Percentiles rank a stretch among this genome's conserved stretches.
Conservation (phyloP, 2,113 vertebrate species). For the Lathamus discolor region DNA sequence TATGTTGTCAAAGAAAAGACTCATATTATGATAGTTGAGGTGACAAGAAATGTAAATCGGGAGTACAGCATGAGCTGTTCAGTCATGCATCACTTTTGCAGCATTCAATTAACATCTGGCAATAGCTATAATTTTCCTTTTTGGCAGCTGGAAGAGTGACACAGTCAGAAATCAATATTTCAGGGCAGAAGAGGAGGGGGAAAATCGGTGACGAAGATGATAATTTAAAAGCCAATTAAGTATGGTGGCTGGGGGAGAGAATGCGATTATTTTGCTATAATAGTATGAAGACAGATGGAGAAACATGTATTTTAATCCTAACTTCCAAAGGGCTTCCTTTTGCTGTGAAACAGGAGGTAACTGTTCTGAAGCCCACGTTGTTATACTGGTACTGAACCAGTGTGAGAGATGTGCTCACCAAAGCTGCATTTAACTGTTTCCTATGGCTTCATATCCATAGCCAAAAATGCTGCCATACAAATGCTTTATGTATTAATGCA, state of each 20-base stretch:
- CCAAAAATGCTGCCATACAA: background rate
- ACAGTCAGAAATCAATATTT: background rate
- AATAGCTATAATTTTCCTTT: conserved; percentile 47
- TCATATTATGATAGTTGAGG: background rate
- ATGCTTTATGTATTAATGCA: background rate
- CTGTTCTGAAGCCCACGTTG: rapidly evolving
- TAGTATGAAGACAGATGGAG: background rate
- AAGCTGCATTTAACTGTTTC: background rate
- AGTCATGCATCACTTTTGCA: conserved; percentile 5
- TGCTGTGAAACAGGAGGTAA: background rate
- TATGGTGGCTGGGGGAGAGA: background rate
- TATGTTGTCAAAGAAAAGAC: background rate
- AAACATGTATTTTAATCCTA: background rate
- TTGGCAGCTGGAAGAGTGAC: conserved; percentile 22
- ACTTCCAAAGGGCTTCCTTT: background rate
- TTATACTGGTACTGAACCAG: background rate
- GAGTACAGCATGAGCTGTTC: background rate
- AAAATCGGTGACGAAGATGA: background rate
- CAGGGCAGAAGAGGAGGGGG: background rate
- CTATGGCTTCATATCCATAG: background rate
- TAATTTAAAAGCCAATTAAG: conserved; percentile 50
- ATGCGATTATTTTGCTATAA: background rate
- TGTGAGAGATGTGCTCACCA: background rate
- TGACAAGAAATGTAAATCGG: background rate
- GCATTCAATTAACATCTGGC: conserved; percentile 44